Evolutionary conservation across 2,113 vertebrate genomes (phyloP).

Genomic region (Tachycineta bicolor): DNA sequence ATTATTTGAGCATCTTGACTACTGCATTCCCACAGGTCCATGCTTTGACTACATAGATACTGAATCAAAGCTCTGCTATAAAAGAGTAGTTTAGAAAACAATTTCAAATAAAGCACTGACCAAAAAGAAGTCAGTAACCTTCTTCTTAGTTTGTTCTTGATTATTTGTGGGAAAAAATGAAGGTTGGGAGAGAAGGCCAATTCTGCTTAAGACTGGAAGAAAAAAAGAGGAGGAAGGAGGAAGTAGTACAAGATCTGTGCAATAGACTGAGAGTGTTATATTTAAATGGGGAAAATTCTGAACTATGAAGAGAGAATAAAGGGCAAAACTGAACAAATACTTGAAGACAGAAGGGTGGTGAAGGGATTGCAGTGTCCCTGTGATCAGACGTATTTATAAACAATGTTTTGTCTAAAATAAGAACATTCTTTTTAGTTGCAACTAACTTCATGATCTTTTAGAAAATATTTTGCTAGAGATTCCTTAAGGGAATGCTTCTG

Average conservation of each 20-base stretch:
- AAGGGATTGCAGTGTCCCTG: not conserved
- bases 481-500: not conserved
- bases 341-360: not conserved
- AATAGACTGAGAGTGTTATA: not conserved
- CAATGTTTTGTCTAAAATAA: not conserved
- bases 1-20: not conserved
- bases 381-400: not conserved
- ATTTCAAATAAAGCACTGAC: not conserved
- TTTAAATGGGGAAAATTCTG: not conserved
- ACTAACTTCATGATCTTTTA: not conserved
- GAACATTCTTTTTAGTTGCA: not conserved
- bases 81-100: not conserved
- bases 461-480: not conserved
- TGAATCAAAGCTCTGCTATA: not conserved
- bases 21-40: not conserved
- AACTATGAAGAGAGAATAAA: not conserved
- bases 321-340: not conserved
- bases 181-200: not conserved
- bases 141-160: not conserved
- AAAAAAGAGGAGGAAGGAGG: not conserved
- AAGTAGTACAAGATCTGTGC: not conserved
- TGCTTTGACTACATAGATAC: not conserved
- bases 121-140: not conserved
- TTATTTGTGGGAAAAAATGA: not conserved
- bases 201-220: not conserved